Percentiles rank a stretch among this genome's conserved stretches.
Conservation (phyloP, 2,797 vertebrate genomes). For the Malacoraja senta region DNA sequence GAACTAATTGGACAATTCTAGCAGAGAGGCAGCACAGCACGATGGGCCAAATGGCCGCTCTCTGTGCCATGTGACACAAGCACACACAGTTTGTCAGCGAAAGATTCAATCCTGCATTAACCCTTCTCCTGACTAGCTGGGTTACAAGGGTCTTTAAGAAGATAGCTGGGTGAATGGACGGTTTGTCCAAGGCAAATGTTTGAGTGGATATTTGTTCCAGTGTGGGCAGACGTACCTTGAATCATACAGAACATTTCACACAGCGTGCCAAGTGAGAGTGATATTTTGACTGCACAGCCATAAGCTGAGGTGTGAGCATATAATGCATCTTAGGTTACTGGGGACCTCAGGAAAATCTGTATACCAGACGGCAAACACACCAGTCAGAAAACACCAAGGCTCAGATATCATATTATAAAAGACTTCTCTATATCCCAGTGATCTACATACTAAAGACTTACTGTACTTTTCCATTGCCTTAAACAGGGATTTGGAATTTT, state of each 20-base stretch:
- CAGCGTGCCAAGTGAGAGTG: neutral
- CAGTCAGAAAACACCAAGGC: conserved; percentile 11
- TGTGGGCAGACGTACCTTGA: conserved; percentile 18
- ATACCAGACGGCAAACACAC: conserved; percentile 24
- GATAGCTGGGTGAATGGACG: neutral
- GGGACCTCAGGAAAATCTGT: conserved; percentile 32
- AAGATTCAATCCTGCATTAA: neutral
- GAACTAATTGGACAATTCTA: neutral
- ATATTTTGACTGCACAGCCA: conserved; percentile 33
- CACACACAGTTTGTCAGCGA: too few relatives aligned
- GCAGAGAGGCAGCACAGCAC: neutral
- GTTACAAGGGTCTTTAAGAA: neutral
- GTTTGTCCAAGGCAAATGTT: neutral
- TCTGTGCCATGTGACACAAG: neutral
- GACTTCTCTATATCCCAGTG: conserved; percentile 19
- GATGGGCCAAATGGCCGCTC: neutral
- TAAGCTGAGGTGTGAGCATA: conserved; percentile 11
- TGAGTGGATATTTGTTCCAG: conserved; percentile 29
- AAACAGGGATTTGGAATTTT: conserved; percentile 23
- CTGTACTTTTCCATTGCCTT: conserved; percentile 36
- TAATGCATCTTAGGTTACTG: conserved; percentile 29
- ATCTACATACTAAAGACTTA: conserved; percentile 27
- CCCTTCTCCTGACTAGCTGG: neutral
- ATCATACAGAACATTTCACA: conserved; percentile 31
- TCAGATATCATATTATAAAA: conserved; percentile 34